Base-by-base conservation (phyloP, 2,888 invertebrate genomes). In the Drosophila demipolita region DNA sequence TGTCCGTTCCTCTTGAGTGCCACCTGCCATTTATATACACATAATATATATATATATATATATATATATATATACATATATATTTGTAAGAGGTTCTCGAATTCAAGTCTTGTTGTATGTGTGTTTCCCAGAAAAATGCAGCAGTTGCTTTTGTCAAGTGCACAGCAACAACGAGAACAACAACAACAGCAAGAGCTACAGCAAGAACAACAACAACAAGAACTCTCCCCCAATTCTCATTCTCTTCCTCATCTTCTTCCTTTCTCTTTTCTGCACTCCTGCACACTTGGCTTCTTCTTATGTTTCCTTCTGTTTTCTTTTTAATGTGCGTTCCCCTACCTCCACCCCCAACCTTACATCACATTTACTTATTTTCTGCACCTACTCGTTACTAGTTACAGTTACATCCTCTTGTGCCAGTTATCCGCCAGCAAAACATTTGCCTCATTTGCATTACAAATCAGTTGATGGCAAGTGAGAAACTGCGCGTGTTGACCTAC, bases 381-480 rank as follows among this genome's bases (percentile, higher is more conserved):
- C 23, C 45, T 45, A 45, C 15, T 45, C 45, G 23, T 26, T 36
- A 54, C 55, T 40, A 40, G 26, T 50, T 74, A 20, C 45, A 69
- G 64, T 60, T 66, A 64, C 64, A 73, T 74, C 83, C 80, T 83
- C 70, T 71, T 71, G 84, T 77, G 68, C 82, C 75, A 87, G 83
- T 87, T 87, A 73, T 67, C 62, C 61, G 40, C 52, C 65, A 75
- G 69, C 40, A 66, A 69, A 75, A 68, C 90, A 87, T 87, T 87
- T 87, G 90, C 90, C 84, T 87, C 89, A 87, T 87, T 87, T 87
- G 90, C 87, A 87, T 90, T 89, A 89, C 87, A 87, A 87, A 90
- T 87, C 90, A 89, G 86, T 73, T 80, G 66, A 70, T 66, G 66
- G 77, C 82, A 78, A 86, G 79, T 76, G 89, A 73, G 79, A 90